Evolutionary conservation across 2,113 vertebrate genomes (phyloP), one percentile per base, ranked within the genome.

Genomic region (Ardeotis arabs): DNA sequence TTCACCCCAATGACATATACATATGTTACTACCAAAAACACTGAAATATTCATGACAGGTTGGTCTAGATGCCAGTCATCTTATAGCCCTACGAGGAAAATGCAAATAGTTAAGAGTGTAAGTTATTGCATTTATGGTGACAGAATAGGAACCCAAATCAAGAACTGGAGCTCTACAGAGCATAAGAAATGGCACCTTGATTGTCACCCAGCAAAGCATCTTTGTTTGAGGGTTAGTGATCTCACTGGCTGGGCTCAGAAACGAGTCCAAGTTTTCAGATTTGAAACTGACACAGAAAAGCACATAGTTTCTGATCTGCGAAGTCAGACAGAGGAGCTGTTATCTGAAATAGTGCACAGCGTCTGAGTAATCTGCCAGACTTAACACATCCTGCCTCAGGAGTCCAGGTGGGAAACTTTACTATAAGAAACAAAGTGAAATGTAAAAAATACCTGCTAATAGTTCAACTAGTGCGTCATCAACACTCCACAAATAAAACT

Each of bases 401-500:
- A 97, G 86, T 84, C 95, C 96, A 96, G 95, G 96, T 96, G 92
- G 92, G 96, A 96, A 96, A 89, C 84, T 95, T 96, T 90, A 95
- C 95, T 91, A 13, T 28, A 44, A 87, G 91, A 84, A 82, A 58
- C 83, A 76, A 96, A 92, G 91, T 44, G 31, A 96, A 96, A 89
- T 84, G 74, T 80, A 95, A 85, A 94, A 95, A 93, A 66, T 93
- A 96, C 84, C 89, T 89, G 84, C 58, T 95, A 89, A 87, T 50
- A 77, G 89, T 74, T 94, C 87, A 85, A 56, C 70, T 35, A 12
- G 24, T 93, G 95, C 8, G 5, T 94, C 84, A 89, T 12, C 91
- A 91, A 55, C 93, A 89, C 70, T 80, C 89, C 80, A 75, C 84
- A 89, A 95, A 95, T 76, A 85, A 94, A 95, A 74, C 56, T 92